Base-by-base conservation (phyloP, 2,888 invertebrate genomes). In the Xestia rhomboidea region DNA sequence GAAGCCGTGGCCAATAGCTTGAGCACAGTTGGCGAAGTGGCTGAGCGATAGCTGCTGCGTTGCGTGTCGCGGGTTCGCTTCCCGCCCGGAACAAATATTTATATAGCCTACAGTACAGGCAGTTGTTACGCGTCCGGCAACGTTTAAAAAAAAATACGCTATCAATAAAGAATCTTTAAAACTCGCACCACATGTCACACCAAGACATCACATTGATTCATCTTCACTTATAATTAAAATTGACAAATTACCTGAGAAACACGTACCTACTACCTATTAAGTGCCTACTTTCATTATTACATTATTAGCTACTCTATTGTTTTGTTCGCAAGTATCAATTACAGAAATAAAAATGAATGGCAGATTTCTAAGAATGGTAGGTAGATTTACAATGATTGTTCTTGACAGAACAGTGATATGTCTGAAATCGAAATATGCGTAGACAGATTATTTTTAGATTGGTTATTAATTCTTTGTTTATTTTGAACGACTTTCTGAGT, bases 401-500 rank as follows among this genome's bases (percentile, higher is more conserved):
- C 21, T 38, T 68, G 86, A 77, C 70, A 73, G 38, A 46, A 30
- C 34, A n/a, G 51, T 76, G 67, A 41, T 46, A 81, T 54, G 57
- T 64, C 34, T 64, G 70, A 46, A 54, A 64, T 44, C 5, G 74
- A 74, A 71, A 72, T 64, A 63, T 54, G 54, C 67, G 38, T 76
- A 27, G 57, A 46, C 5, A 38, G 3, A 18, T 21, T 81, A 70
- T 83, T 57, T 68, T 78, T 63, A 62, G 27, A 51, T 68, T 68
- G 64, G 44, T 15, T 49, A 60, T 30, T 8, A 64, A 41, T 24
- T 68, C n/a, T 64, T n/a, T 15, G 21, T 68, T 64, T 57, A 34
- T 63, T 63, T 68, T 63, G 34, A 10, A 24, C 38, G 24, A 38
- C 38, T 38, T 38, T 38, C 62, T 24, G 24, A 11, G 62, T 62